A percentile compares a stretch with the other conserved stretches of the same genome.
These are phyloP conservation scores for Ochotona curzoniae DNA, from an alignment of 2,113 vertebrate species.

Conservation along the genomic window DNA sequence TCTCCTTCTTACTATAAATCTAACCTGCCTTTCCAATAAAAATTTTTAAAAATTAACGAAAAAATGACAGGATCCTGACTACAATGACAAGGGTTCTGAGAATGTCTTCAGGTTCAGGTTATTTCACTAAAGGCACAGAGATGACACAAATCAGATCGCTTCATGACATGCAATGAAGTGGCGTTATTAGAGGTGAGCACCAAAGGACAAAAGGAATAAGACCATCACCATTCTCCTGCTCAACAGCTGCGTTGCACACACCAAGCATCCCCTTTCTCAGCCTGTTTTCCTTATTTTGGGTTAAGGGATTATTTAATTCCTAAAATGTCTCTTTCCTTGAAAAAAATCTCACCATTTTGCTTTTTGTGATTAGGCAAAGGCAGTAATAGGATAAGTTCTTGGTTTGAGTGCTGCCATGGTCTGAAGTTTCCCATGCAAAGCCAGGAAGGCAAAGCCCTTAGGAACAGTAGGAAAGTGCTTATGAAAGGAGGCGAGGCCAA, in stretches of 20 bases:
- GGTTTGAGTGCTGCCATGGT: neutral
- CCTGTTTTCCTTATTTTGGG: neutral
- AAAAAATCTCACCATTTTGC: conserved; percentile 30
- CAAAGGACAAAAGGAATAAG: neutral
- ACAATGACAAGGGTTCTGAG: neutral
- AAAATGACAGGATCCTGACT: neutral
- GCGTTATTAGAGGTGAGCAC: neutral
- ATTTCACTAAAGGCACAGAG: neutral
- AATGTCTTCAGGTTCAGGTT: neutral
- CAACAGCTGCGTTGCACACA: neutral
- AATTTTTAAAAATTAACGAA: no score
- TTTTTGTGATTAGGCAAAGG: neutral
- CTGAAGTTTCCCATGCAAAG: neutral
- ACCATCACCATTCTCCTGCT: neutral
- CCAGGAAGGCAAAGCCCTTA: neutral
- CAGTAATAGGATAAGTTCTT: neutral
- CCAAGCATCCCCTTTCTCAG: neutral
- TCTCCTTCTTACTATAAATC: no score
- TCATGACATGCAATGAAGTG: neutral
- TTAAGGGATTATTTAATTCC: neutral
- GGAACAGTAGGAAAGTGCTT: neutral
- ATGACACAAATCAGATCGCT: neutral
- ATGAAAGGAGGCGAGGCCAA: neutral
- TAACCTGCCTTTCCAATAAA: no score
- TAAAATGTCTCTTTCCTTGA: conserved; percentile 24